phyloP scores from a whole-genome alignment of 2,113 vertebrate species.

The Onychostruthus taczanowskii region DNA sequence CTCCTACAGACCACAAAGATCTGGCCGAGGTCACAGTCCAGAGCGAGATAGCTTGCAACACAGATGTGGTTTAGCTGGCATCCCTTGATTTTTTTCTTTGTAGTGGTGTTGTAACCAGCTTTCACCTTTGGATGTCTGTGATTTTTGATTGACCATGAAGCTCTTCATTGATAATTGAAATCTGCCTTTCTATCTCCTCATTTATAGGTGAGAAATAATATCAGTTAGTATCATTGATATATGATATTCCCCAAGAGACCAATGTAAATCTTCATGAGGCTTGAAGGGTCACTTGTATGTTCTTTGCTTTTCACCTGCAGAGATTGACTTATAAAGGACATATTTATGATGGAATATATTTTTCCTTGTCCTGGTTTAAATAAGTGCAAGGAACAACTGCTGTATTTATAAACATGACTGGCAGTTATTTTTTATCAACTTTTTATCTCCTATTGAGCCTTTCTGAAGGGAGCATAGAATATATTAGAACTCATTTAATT shows the following conservation, averaged over 20 bases:
- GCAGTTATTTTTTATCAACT: not conserved
- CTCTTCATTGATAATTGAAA: not conserved
- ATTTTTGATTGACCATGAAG: constrained; percentile 2
- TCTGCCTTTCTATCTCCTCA: not conserved
- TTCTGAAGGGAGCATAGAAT: not conserved
- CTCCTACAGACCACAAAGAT: not conserved
- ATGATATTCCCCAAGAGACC: not conserved
- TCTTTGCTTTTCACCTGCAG: not conserved
- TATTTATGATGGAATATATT: not conserved
- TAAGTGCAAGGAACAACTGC: not conserved
- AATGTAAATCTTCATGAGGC: constrained; percentile 15
- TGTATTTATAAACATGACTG: not conserved
- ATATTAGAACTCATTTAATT: not conserved
- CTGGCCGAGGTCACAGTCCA: not conserved
- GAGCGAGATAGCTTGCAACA: not conserved
- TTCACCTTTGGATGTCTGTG: not conserved
- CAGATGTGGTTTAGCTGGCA: not conserved
- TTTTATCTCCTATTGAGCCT: not conserved
- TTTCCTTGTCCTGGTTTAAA: not conserved
- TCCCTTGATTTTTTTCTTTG: not conserved
- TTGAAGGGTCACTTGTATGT: constrained; percentile 1
- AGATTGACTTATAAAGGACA: not conserved
- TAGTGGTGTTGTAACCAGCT: not conserved
- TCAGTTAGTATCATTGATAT: not conserved
- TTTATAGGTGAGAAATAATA: not conserved